Evolutionary conservation across 2,113 vertebrate genomes (phyloP), one percentile per base, ranked within the genome.

Genomic region (Vicugna pacos): DNA sequence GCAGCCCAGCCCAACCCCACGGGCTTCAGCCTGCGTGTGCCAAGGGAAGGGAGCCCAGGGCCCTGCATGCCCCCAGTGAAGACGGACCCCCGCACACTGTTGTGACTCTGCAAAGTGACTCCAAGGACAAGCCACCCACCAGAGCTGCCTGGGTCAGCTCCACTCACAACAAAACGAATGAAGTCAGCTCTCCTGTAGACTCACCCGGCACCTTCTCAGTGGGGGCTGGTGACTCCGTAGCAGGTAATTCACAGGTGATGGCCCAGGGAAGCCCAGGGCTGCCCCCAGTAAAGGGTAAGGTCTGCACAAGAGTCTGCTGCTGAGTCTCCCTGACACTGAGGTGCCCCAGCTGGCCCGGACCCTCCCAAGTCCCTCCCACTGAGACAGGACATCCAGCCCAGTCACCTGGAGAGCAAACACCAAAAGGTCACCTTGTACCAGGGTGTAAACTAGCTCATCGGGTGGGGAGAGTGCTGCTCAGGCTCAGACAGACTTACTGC

Each of bases 31-130:
- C 52, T 70, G 70, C 35, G 16, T 7, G 4, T 32, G 30, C 67
- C 4, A 0, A 4, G 13, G 17, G 9, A 85, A 54, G 72, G 16
- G 75, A 15, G 12, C 83, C 35, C 6, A 19, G 72, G 8, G 85
- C 48, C 24, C 48, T n/a, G 24, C 6, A 20, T 0, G 0, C 54
- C 50, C 85, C 26, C 1, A 0, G 5, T 0, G 15, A 87, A 13
- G 60, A 70, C 0, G 1, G 70, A 46, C 79, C 56, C 77, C 75
- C 60, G 16, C 42, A 38, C 32, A 42, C 15, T 52, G 62, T 35
- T 10, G 5, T 17, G 9, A 48, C 58, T 48, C 9, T 67, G 30
- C 16, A 30, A 54, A 17, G 38, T 42, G 0, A 7, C 58, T 58
- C 35, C 14, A 60, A 83, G 77, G 64, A 32, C 14, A 14, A 7